Percentiles rank a stretch among this genome's conserved stretches.
Conservation (phyloP, 2,888 invertebrate species). For the Boloria euphrosyne region DNA sequence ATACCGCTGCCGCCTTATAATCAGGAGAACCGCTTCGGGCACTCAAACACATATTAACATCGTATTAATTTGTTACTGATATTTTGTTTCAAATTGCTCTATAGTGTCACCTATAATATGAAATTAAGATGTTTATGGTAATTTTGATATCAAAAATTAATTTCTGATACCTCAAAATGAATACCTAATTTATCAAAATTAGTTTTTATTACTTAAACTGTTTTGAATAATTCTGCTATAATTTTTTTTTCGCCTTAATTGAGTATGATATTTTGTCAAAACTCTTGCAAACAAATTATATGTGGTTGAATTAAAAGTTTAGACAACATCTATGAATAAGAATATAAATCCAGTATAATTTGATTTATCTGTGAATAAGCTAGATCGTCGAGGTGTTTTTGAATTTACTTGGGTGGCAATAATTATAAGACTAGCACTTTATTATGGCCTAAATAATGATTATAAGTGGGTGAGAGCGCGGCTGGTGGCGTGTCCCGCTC, state of each 20-base stretch:
- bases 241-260: no score
- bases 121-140: conserved; percentile 2
- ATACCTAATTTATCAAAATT: not conserved
- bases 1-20: conserved; percentile 73
- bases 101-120: conserved; percentile 27
- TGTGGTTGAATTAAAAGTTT: no score
- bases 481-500: conserved; percentile 75
- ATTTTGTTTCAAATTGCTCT: conserved; percentile 38
- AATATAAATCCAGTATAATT: no score
- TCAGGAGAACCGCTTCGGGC: conserved; percentile 64
- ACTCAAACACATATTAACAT: conserved; percentile 54
- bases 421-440: conserved; percentile 74
- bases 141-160: not conserved
- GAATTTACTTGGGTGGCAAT: conserved; percentile 64
- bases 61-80: conserved; percentile 70
- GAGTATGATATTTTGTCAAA: no score
- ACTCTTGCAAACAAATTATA: no score
- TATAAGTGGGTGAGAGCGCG: conserved; percentile 70
- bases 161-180: not conserved
- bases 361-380: no score
- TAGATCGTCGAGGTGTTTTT: conserved; percentile 4
- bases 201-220: no score
- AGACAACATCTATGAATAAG: no score
- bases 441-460: conserved; percentile 77
- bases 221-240: no score